phyloP scores from a whole-genome alignment of 2,113 vertebrate species.

The Sialia sialis region DNA sequence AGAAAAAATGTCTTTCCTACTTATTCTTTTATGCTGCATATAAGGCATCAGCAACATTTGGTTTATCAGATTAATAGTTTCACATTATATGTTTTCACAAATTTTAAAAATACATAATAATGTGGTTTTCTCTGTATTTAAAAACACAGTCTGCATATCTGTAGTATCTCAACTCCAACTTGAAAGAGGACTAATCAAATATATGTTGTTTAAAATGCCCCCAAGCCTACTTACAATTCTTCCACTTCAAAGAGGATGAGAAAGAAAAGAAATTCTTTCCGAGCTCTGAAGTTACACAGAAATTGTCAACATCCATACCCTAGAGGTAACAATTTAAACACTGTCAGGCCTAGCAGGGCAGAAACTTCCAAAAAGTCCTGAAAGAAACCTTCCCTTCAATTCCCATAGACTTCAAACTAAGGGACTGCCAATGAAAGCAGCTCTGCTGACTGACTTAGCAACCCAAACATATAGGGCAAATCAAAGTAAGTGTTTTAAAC shows the following conservation, averaged over 20 bases:
- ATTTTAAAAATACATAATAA: neutral
- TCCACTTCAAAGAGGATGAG: neutral
- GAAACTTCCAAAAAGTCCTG: neutral
- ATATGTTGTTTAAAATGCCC: neutral
- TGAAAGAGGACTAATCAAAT: neutral
- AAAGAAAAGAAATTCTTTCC: neutral
- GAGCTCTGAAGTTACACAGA: neutral
- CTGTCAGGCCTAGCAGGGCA: neutral
- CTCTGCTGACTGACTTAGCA: neutral
- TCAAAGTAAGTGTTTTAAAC: neutral
- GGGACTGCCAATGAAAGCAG: neutral
- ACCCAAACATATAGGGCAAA: neutral
- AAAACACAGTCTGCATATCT: neutral
- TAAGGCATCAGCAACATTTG: neutral
- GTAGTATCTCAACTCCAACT: neutral
- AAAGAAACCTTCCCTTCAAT: neutral
- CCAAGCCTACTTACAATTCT: neutral
- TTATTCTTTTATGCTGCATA: neutral
- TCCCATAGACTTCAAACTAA: neutral
- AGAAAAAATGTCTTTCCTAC: neutral
- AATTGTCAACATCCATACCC: neutral
- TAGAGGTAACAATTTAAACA: neutral
- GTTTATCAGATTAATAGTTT: neutral
- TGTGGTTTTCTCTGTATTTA: neutral
- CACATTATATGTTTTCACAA: neutral